Evolutionary conservation across 1,140 invertebrate species (phyloP), one percentile per base, ranked within the genome.

Genomic region (Atopsyche davidsoni): DNA sequence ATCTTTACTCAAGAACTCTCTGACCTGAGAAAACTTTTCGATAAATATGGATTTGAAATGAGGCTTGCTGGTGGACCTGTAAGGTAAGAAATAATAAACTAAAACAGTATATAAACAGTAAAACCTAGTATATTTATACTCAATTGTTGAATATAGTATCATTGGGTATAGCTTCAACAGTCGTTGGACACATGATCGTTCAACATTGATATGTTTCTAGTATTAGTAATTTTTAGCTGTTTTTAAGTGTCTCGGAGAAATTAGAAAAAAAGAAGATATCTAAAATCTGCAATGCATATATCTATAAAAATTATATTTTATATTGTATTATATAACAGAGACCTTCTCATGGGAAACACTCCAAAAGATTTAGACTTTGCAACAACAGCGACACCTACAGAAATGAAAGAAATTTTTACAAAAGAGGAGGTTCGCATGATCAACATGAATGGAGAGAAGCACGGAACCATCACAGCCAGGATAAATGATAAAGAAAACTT

Each of bases 361-460:
- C 96, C 96, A 2, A 83, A 85, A 62, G 97, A 99, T 75, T 70
- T 99, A 23, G 97, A 99, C 70, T 98, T 99, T 76, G 97, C 97
- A 2, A 97, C 96, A 6, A 89, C 86, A 25, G 97, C 96, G 3
- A 99, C 96, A 2, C 97, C 97, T 0, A 75, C 85, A 14, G 75
- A 99, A 75, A 98, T 99, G 94, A 96, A 95, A 69, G 76, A 85
- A 43, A 92, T 99, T 81, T 98, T 98, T 65, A 80, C 69, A 2
- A 70, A 77, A 39, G 92, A 96, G 76, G 73, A 85, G 40, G 78
- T 98, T 14, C 74, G 95, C 59, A 89, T 96, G 85, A 85, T 99
- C 10, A 97, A 99, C 70, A 77, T 76, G 19, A 92, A 85, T 59
- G 96, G 96, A 9, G 93, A 98, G 69, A 92, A 88, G 62, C 97